Evolutionary conservation across 2,797 vertebrate species (phyloP).

Genomic region (Sarcoramphus papa): DNA sequence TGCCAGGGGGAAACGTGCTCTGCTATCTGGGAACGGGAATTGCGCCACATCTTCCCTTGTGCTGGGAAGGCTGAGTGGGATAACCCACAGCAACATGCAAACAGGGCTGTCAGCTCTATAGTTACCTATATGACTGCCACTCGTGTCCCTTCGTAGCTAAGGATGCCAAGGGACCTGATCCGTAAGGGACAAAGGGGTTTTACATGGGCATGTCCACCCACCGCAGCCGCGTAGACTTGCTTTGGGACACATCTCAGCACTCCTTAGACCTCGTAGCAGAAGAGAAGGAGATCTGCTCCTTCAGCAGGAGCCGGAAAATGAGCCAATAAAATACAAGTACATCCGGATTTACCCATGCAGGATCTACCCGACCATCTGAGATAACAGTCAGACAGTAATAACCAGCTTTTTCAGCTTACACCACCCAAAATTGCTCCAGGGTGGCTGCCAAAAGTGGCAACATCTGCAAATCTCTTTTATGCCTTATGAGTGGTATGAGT

Average conservation of each 20-base stretch:
- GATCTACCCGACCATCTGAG: neutral
- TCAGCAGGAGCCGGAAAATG: neutral
- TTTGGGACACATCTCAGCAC: neutral
- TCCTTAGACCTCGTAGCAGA: neutral
- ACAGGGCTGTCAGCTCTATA: neutral
- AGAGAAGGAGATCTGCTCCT: neutral
- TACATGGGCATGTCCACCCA: rapidly evolving
- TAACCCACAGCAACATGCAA: neutral
- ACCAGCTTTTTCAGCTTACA: neutral
- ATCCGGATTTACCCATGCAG: neutral
- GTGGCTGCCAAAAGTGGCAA: neutral
- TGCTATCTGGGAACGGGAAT: rapidly evolving
- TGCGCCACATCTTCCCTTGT: rapidly evolving
- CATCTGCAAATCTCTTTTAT: neutral
- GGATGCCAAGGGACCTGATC: neutral
- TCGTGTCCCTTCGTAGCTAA: rapidly evolving
- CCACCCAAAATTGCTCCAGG: neutral
- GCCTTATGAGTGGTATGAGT: rapidly evolving
- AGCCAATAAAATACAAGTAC: neutral
- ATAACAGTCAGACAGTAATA: neutral
- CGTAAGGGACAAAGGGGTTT: neutral
- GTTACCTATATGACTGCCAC: neutral
- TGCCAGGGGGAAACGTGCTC: neutral
- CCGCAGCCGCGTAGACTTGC: rapidly evolving
- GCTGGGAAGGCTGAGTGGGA: neutral